Evolutionary conservation across 2,797 vertebrate genomes (phyloP).

Genomic region (Myripristis jacobus): DNA sequence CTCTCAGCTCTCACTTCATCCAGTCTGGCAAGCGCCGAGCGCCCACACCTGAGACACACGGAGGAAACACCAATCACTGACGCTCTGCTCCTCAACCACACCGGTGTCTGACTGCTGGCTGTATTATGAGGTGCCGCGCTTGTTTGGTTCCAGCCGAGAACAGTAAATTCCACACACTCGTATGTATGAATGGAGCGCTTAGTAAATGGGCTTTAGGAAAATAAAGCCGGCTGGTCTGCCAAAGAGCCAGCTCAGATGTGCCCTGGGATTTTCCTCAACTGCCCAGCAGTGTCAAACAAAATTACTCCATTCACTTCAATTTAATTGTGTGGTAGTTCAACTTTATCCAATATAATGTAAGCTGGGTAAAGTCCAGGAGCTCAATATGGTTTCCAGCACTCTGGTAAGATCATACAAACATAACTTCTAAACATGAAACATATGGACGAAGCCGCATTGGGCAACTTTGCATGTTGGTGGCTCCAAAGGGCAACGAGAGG

Average conservation of each 20-base stretch:
- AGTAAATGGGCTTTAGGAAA: too few species aligned
- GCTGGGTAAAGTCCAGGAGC: background rate
- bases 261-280: background rate
- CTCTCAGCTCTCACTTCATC: conserved; percentile 68
- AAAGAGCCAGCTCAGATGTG: background rate
- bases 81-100: conserved; percentile 12
- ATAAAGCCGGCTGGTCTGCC: background rate
- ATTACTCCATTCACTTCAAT: background rate
- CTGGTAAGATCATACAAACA: background rate
- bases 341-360: background rate
- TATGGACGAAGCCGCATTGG: too few species aligned
- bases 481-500: too few species aligned
- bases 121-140: background rate
- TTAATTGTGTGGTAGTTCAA: background rate
- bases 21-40: conserved; percentile 75
- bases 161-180: background rate
- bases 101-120: background rate
- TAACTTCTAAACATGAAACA: background rate
- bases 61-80: conserved; percentile 20
- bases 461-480: background rate
- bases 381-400: background rate
- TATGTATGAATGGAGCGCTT: too few species aligned
- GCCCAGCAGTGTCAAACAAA: too few species aligned
- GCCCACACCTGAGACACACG: conserved; percentile 74
- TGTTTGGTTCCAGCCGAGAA: background rate